Evolutionary conservation across 2,113 vertebrate species (phyloP).

Genomic region (Anser brachyrhynchus): DNA sequence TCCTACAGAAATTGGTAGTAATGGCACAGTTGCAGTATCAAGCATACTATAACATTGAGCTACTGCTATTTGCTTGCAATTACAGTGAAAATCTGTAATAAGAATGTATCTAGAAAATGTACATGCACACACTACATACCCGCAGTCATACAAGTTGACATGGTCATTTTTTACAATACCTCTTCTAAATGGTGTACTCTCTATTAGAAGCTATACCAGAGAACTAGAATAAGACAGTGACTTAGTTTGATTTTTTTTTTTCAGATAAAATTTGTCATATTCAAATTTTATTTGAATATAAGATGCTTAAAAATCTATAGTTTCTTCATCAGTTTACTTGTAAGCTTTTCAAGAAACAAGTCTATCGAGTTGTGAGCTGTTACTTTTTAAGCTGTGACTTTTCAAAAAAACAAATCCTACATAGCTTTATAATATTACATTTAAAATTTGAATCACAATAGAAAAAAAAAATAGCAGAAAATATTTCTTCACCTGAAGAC

Average conservation of each 20-base stretch:
- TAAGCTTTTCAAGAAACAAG: not conserved
- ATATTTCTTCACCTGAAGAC: slow-evolving; percentile 76
- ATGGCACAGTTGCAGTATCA: not conserved
- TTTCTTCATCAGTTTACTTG: not conserved
- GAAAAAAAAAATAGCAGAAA: not conserved
- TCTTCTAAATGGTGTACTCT: not conserved
- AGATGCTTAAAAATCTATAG: not conserved
- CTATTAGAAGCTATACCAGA: not conserved
- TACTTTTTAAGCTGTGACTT: not conserved
- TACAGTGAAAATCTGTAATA: not conserved
- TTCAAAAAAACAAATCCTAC: not conserved
- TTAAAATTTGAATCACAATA: slow-evolving; percentile 63
- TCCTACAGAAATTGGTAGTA: not conserved
- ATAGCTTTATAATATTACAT: slow-evolving; percentile 50
- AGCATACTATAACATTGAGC: not conserved
- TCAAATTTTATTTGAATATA: not conserved
- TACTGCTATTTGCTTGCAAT: not conserved
- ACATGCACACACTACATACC: not conserved
- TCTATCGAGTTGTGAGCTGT: not conserved
- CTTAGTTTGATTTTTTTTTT: not conserved
- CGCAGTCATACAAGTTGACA: not conserved
- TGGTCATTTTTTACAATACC: not conserved
- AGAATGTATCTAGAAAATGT: not conserved
- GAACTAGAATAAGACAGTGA: not conserved
- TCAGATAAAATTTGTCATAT: not conserved